Conservation (phyloP, 2,113 vertebrate genomes). For the Calidris pygmaea region DNA sequence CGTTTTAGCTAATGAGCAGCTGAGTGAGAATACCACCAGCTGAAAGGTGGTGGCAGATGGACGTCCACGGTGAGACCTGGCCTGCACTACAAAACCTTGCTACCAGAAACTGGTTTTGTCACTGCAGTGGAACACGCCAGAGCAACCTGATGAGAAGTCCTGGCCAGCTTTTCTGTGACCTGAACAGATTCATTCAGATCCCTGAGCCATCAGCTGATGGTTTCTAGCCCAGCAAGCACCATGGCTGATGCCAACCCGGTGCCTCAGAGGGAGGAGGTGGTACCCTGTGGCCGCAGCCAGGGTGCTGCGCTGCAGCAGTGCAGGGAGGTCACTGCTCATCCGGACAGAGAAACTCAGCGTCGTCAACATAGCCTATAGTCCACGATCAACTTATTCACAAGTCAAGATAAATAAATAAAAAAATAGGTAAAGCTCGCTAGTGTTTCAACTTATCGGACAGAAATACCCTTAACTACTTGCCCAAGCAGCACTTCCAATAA, state of each 20-base stretch:
- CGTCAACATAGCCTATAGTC: not conserved
- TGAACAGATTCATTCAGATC: not conserved
- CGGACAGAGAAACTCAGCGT: not conserved
- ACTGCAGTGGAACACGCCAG: fast-evolving
- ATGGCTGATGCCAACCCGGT: not conserved
- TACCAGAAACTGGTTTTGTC: not conserved
- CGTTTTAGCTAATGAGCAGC: not conserved
- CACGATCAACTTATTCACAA: not conserved
- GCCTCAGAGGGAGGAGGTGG: not conserved
- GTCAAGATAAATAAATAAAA: not conserved
- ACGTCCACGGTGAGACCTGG: not conserved
- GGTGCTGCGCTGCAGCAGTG: not conserved
- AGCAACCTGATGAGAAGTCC: not conserved
- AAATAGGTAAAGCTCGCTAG: not conserved
- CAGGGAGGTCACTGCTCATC: not conserved
- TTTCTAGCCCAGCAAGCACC: not conserved
- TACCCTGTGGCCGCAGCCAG: fast-evolving
- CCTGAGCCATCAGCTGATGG: not conserved
- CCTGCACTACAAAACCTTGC: not conserved
- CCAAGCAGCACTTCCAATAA: not conserved
- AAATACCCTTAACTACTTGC: not conserved
- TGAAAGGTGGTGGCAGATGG: not conserved
- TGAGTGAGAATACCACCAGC: not conserved
- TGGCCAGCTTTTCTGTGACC: not conserved
- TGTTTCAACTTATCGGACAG: not conserved